Conservation (phyloP, 2,113 vertebrate genomes). For the Gnathonemus longibarbis region DNA sequence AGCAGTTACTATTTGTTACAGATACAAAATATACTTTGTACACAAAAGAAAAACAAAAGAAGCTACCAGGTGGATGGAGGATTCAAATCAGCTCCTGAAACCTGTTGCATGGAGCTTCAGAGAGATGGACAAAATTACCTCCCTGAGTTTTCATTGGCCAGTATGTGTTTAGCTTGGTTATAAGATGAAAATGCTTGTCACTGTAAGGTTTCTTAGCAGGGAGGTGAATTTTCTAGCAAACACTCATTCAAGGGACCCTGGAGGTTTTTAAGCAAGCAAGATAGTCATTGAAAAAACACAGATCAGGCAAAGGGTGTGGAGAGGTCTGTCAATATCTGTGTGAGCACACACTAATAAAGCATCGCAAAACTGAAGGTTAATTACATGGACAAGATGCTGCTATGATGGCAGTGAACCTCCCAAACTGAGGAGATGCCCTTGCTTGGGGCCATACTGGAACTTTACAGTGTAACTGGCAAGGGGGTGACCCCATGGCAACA, state of each 20-base stretch:
- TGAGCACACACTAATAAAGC: not conserved
- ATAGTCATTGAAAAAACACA: not conserved
- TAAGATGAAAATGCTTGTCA: not conserved
- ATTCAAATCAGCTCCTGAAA: not conserved
- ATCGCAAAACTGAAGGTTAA: not conserved
- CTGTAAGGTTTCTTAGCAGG: constrained; percentile 1
- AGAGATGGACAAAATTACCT: not conserved
- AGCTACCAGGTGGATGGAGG: not conserved
- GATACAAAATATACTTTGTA: not conserved
- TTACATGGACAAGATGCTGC: not conserved
- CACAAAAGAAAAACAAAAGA: not conserved
- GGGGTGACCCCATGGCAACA: not conserved
- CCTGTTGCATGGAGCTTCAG: not conserved
- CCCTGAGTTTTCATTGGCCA: not conserved
- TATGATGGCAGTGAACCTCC: not conserved
- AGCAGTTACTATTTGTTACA: not conserved
- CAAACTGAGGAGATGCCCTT: not conserved
- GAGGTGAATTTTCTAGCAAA: constrained; percentile 5
- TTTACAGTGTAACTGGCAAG: not conserved
- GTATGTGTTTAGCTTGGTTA: not conserved
- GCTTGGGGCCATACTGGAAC: not conserved
- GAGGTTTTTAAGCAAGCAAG: not conserved
- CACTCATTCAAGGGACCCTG: not conserved
- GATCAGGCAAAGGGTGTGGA: not conserved
- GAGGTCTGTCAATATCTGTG: not conserved